Evolutionary conservation across 2,888 invertebrate genomes (phyloP), one percentile per base, ranked within the genome.

Genomic region (Bruchidius siliquastri): DNA sequence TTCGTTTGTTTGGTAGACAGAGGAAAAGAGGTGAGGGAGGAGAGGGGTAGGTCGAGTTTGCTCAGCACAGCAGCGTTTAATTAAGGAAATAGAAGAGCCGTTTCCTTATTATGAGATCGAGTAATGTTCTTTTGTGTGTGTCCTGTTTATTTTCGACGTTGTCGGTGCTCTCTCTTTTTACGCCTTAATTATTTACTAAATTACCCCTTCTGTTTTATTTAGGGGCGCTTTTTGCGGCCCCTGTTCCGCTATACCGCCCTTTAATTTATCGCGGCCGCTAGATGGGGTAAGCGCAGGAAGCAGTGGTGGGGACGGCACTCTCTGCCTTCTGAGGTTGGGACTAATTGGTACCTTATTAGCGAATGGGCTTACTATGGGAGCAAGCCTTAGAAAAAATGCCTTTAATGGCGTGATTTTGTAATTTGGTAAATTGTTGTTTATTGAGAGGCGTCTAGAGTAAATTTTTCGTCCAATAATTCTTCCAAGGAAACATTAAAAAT

Each of bases 181-280:
- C 72, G 76, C 73, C 72, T 74, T 72, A 73, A 74, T 74, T 76
- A 76, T 76, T 76, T 74, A 75, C 72, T 71, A 72, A 75, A 75
- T 75, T 75, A 49, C 74, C 72, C 73, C 70, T 74, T 73, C 74
- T 73, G 74, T 74, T 74, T 74, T 74, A 73, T 73, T 74, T 74
- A 73, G 66, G 49, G 68, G 69, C 68, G 69, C 73, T 73, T 73
- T 71, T 73, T 73, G 68, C 72, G 21, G 69, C 49, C 49, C 67
- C 71, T 67, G 30, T 71, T 71, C 32, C 26, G 32, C 71, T 32
- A 32, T 30, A 68, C 68, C 68, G 22, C 20, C 68, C 68, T 22
- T 49, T 49, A 49, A 49, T 49, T 49, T 49, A 49, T 13, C 6
- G 49, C 49, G 49, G 49, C 49, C 49, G 18, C 49, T 49, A 49